Conservation (phyloP, 2,888 invertebrate genomes). For the Apantesis nais region DNA sequence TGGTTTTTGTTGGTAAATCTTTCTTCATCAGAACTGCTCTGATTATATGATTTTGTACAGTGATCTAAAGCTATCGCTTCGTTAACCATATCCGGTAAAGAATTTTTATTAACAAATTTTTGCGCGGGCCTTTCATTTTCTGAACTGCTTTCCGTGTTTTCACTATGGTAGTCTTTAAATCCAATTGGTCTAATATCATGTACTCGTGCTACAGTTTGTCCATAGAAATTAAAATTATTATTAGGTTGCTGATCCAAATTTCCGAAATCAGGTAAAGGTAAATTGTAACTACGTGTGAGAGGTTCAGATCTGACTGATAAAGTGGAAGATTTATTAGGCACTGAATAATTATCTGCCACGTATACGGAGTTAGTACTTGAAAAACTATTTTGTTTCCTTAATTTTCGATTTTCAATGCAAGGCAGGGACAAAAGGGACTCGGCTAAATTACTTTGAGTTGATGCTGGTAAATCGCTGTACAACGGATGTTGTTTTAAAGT, state of each 20-base stretch:
- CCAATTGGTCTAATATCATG: constrained; percentile 71
- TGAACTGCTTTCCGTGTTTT: constrained; percentile 59
- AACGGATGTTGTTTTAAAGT: constrained; percentile 61
- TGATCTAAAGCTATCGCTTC: constrained; percentile 87
- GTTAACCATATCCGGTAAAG: constrained; percentile 88
- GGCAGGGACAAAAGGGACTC: constrained; percentile 74
- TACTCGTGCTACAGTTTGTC: constrained; percentile 65
- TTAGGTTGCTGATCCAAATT: constrained; percentile 50
- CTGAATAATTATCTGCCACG: constrained; percentile 58
- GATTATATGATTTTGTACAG: constrained; percentile 71
- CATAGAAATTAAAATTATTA: constrained; percentile 58
- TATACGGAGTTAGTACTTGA: constrained; percentile 61
- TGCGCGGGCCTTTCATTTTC: constrained; percentile 58
- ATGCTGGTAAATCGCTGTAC: constrained; percentile 62
- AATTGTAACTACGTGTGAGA: constrained; percentile 69
- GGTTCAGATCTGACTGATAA: constrained; percentile 81
- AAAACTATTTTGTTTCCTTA: constrained; percentile 76
- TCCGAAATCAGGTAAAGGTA: constrained; percentile 75
- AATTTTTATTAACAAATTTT: constrained; percentile 66
- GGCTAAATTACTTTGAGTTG: constrained; percentile 60
- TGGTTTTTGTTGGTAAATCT: constrained; percentile 57
- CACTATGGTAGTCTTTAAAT: constrained; percentile 58
- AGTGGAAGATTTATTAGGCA: constrained; percentile 65
- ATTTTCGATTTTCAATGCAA: constrained; percentile 57
- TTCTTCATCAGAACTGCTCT: constrained; percentile 78